Evolutionary conservation across 2,888 invertebrate species (phyloP), one percentile per base, ranked within the genome.

Genomic region (Octonoba sinensis): DNA sequence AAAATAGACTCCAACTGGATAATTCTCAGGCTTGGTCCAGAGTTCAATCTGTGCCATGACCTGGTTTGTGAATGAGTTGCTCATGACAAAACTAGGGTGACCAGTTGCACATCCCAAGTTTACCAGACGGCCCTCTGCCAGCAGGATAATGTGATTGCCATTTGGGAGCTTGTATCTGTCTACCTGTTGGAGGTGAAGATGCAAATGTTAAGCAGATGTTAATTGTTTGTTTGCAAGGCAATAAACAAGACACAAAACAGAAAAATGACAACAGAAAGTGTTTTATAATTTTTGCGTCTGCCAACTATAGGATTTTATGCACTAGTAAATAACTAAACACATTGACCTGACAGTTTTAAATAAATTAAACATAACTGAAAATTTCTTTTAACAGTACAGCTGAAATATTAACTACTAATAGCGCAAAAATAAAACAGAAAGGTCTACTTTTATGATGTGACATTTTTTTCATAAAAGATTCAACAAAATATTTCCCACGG

Each of bases 71-170:
- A 99, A 99, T 0, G 99, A 99, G 89, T 96, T 97, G 85, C 97
- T 97, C 99, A 99, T 99, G 18, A 99, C 99, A 89, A 99, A 99
- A 73, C 97, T 97, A 6, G 99, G 95, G 90, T 99, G 99, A 49
- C 99, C 99, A 87, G 95, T 98, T 46, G 99, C 99, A 90, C 99
- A 99, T 74, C 99, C 99, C 85, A 99, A 91, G 89, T 99, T 99
- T 4, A 98, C 98, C 78, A 99, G 92, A 85, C 99, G 93, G 51
- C 99, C 99, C 89, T 98, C 95, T 36, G 99, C 99, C 84, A 99
- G 91, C 16, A 99, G 90, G 87, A 99, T 96, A 69, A 99, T 91
- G 89, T 99, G 96, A 85, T 93, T 93, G 47, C 98, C 98, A 90
- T 93, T 97, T 74, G 92, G 89, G 86, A 99, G 90, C 85, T 92